A percentile compares a stretch with the other conserved stretches of the same genome.
Conservation (phyloP, 2,888 invertebrate genomes). For the Perithous albicinctus region DNA sequence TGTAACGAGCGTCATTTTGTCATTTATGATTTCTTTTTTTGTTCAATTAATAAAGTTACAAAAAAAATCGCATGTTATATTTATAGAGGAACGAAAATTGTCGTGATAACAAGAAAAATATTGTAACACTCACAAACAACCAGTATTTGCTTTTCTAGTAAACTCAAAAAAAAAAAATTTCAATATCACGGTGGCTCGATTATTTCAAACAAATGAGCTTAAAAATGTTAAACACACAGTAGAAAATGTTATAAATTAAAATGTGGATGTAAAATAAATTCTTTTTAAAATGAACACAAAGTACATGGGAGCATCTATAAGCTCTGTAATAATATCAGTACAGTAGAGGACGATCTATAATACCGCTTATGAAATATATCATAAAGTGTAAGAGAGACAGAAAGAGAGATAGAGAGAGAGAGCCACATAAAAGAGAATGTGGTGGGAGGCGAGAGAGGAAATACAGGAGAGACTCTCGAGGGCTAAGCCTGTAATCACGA, state of each 20-base stretch:
- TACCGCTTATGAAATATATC: constrained; percentile 77
- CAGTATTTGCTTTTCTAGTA: too few relatives aligned
- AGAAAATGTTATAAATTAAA: background rate
- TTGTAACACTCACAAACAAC: too few relatives aligned
- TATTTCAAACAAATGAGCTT: too few relatives aligned
- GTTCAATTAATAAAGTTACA: too few relatives aligned
- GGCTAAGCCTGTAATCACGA: constrained; percentile 84
- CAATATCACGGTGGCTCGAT: background rate
- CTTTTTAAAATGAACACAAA: background rate
- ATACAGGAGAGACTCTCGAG: constrained; percentile 62
- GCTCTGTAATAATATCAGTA: constrained; percentile 21
- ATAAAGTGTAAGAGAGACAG: constrained; percentile 68
- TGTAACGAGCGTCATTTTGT: too few relatives aligned
- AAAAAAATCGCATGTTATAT: too few relatives aligned
- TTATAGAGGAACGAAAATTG: too few relatives aligned
- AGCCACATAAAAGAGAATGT: constrained; percentile 20
- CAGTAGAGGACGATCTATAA: constrained; percentile 55
- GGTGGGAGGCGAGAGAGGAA: constrained; percentile 50
- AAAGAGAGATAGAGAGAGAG: constrained; percentile 55
- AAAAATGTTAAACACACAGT: background rate
- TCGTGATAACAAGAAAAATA: too few relatives aligned
- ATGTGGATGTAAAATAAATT: background rate
- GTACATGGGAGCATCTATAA: background rate
- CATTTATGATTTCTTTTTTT: too few relatives aligned
- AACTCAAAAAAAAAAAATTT: too few relatives aligned